Conservation (phyloP, 2,888 invertebrate genomes). For the Anoplius nigerrimus region DNA sequence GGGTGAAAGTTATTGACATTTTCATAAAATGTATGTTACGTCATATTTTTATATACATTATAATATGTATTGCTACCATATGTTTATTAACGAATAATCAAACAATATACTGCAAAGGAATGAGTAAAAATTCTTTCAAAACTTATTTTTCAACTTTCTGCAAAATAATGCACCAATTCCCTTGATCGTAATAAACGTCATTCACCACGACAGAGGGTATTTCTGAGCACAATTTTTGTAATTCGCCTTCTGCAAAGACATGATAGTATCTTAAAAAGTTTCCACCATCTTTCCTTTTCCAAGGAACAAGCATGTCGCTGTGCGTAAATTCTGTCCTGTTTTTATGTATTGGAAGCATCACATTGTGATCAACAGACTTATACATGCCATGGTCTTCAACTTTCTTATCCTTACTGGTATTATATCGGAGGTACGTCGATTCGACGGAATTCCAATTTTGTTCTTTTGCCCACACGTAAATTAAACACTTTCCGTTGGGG, state of each 20-base stretch:
- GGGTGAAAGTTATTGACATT: no score
- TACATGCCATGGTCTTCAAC: slow-evolving; percentile 54
- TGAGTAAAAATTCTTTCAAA: no score
- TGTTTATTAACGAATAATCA: no score
- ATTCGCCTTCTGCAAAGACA: slow-evolving; percentile 91
- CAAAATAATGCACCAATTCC: slow-evolving; percentile 95
- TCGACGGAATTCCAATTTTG: slow-evolving; percentile 82
- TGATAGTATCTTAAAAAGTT: slow-evolving; percentile 92
- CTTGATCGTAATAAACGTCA: slow-evolving; percentile 93
- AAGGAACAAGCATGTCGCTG: slow-evolving; percentile 95
- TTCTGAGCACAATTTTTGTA: slow-evolving; percentile 81
- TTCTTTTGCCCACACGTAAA: slow-evolving; percentile 98
- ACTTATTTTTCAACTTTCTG: slow-evolving; percentile 75
- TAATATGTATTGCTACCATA: no score
- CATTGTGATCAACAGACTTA: slow-evolving; percentile 56
- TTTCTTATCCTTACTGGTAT: slow-evolving; percentile 75
- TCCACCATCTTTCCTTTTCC: slow-evolving; percentile 83
- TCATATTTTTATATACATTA: no score
- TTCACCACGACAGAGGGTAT: slow-evolving; percentile 78
- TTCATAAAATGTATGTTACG: no score
- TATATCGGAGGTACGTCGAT: slow-evolving; percentile 82
- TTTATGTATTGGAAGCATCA: slow-evolving; percentile 86
- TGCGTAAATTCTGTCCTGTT: slow-evolving; percentile 93
- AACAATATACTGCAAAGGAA: no score
- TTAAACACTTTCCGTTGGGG: slow-evolving; percentile 85